Percentiles rank a stretch among this genome's conserved stretches.
These are phyloP conservation scores for Eurosta solidaginis DNA, from an alignment of 1,140 invertebrate species.

Conservation along the genomic window DNA sequence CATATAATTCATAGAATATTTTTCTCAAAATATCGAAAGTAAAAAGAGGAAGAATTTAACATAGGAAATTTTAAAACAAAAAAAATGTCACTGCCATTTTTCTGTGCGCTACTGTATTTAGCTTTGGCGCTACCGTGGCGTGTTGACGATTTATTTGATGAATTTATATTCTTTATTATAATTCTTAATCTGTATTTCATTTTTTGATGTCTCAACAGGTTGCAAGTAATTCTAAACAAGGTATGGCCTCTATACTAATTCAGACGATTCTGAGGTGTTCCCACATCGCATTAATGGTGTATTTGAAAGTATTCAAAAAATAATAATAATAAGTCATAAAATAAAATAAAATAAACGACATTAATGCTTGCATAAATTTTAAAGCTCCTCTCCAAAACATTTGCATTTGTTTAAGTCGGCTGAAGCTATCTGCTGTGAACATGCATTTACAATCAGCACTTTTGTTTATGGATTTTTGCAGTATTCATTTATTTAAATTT, in stretches of 20 bases:
- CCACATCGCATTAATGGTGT: neutral
- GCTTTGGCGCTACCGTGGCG: too few species aligned
- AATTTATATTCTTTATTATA: too few species aligned
- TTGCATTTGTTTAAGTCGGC: neutral
- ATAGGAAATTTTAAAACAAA: too few species aligned
- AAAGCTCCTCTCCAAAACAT: neutral
- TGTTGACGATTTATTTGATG: too few species aligned
- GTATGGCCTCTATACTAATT: neutral
- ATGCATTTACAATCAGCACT: too few species aligned
- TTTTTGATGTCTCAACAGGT: conserved; percentile 42
- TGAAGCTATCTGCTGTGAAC: neutral
- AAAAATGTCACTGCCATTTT: too few species aligned
- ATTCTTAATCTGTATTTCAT: conserved; percentile 29
- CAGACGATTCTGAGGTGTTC: neutral
- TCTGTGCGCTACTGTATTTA: too few species aligned
- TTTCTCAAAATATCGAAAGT: too few species aligned
- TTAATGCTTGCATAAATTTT: conserved; percentile 8
- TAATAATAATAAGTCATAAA: neutral
- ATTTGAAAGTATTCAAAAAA: neutral
- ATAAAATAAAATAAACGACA: neutral
- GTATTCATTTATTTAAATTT: neutral
- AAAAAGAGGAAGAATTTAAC: too few species aligned
- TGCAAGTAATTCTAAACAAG: conserved; percentile 2
- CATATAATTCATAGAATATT: too few species aligned
- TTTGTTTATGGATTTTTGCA: too few species aligned